Percentiles rank a stretch among this genome's conserved stretches.
Evolutionary conservation across 2,888 invertebrate genomes (phyloP).

Genomic region (Zhuqinia jingwanae): DNA sequence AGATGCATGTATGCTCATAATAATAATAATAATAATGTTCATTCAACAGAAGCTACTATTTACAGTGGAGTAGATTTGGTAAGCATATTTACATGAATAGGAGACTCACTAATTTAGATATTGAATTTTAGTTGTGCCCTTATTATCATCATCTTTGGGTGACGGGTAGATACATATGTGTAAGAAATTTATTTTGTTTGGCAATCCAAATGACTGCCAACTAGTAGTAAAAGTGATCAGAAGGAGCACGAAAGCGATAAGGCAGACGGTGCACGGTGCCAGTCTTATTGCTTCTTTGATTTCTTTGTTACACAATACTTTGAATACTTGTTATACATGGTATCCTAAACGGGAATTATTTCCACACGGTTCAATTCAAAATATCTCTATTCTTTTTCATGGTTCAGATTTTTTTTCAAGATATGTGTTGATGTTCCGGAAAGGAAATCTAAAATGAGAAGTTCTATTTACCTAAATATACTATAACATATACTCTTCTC

Average conservation of each 20-base stretch:
- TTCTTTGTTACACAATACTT: too few species aligned
- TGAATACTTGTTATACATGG: too few species aligned
- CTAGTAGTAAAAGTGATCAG: constrained; percentile 10
- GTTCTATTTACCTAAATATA: too few species aligned
- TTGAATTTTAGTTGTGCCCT: constrained; percentile 40
- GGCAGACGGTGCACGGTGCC: constrained; percentile 52
- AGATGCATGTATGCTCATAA: constrained; percentile 13
- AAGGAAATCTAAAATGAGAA: background rate
- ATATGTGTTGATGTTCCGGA: too few species aligned
- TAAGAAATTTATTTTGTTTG: constrained; percentile 60
- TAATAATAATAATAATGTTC: background rate
- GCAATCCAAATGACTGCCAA: constrained; percentile 33
- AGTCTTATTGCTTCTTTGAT: constrained; percentile 31
- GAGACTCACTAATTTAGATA: constrained; percentile 54
- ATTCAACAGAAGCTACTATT: constrained; percentile 27
- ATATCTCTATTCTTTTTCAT: background rate
- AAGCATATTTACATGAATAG: background rate
- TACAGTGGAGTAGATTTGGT: too few species aligned
- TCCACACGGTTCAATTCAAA: too few species aligned
- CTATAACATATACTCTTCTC: too few species aligned
- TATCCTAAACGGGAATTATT: background rate
- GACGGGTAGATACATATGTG: constrained; percentile 51
- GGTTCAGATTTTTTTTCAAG: too few species aligned
- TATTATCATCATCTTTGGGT: constrained; percentile 12
- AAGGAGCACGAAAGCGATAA: constrained; percentile 36